Evolutionary conservation across 1,140 invertebrate species (phyloP).

Genomic region (Lepidurus apus): DNA sequence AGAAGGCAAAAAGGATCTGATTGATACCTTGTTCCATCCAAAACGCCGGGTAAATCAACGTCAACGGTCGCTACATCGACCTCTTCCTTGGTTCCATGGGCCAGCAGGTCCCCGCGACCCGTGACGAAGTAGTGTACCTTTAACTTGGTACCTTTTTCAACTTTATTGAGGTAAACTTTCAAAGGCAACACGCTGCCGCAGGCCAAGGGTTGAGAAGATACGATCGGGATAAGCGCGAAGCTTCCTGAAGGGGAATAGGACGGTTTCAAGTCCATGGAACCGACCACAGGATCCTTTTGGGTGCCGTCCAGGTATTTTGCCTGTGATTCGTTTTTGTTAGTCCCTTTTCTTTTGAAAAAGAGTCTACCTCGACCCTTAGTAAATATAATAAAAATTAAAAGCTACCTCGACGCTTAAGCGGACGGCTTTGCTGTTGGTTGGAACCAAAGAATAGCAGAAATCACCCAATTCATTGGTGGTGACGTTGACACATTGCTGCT

Average conservation of each 20-base stretch:
- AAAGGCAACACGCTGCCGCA: conserved; percentile 18
- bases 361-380: no score
- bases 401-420: conserved; percentile 35
- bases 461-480: conserved; percentile 41
- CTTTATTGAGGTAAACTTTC: conserved; percentile 30
- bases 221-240: not conserved
- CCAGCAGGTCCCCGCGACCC: conserved; percentile 39
- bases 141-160: conserved; percentile 29
- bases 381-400: no score
- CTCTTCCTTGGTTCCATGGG: conserved; percentile 38
- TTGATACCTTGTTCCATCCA: not conserved
- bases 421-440: conserved; percentile 32
- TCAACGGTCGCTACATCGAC: conserved; percentile 37
- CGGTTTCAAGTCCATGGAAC: not conserved
- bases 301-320: not conserved
- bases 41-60: conserved; percentile 38
- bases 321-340: not conserved
- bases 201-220: not conserved
- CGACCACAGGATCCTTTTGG: no score
- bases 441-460: conserved; percentile 36
- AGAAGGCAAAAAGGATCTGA: no score
- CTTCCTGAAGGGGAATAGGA: not conserved
- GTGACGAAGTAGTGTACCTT: conserved; percentile 32
- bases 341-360: not conserved
- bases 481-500: not conserved